These are phyloP conservation scores for Seira ritae DNA, from an alignment of 2,888 invertebrate species.

Conservation along the genomic window DNA sequence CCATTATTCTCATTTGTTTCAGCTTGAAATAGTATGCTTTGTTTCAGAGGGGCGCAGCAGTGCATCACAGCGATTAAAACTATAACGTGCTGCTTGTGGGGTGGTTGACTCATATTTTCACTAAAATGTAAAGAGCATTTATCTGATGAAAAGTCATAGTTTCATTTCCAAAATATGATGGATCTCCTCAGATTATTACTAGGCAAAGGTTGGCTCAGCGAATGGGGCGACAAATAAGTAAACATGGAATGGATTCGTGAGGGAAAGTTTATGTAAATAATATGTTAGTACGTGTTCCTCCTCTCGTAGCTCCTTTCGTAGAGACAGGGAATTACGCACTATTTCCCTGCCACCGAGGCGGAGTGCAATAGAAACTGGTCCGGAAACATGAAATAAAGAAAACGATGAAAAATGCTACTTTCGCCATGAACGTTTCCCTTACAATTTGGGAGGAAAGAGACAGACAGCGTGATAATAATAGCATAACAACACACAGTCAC, in stretches of 20 bases:
- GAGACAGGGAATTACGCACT: neutral
- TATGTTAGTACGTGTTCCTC: neutral
- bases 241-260: neutral
- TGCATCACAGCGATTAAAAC: too few species aligned
- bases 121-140: conserved; percentile 2
- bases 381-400: conserved; percentile 8
- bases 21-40: too few species aligned
- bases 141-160: conserved; percentile 41
- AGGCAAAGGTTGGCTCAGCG: neutral
- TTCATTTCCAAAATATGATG: conserved; percentile 42
- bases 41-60: too few species aligned
- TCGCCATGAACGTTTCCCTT: neutral
- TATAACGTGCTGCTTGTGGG: too few species aligned
- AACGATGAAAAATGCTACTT: neutral
- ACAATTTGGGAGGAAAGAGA: neutral
- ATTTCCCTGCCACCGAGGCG: neutral
- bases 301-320: neutral
- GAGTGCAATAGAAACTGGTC: neutral
- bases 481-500: neutral
- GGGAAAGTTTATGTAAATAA: neutral
- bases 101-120: too few species aligned
- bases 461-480: neutral
- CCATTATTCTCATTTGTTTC: too few species aligned
- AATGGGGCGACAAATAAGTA: conserved; percentile 2
- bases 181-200: conserved; percentile 15